These are phyloP conservation scores for Nesoenas mayeri DNA, from an alignment of 2,113 vertebrate species.

Conservation along the genomic window DNA sequence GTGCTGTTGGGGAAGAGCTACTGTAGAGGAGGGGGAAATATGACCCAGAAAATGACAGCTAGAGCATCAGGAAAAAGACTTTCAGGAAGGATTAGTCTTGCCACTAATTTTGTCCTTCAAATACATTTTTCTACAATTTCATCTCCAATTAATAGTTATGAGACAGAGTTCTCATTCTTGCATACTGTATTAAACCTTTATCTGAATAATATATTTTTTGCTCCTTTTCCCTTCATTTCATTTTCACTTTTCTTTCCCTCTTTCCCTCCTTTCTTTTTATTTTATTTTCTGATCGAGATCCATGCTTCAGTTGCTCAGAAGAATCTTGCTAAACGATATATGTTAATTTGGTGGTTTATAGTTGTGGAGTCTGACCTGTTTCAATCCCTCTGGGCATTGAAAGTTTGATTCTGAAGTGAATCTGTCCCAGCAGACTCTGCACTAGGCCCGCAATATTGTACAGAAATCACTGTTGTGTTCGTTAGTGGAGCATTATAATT, in stretches of 20 bases:
- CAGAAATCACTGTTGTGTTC: not conserved
- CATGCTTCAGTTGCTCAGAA: not conserved
- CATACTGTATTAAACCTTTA: not conserved
- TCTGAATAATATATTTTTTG: not conserved
- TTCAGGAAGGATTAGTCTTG: not conserved
- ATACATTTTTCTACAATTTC: not conserved
- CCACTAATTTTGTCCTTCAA: not conserved
- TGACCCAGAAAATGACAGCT: not conserved
- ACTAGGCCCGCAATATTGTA: accelerated
- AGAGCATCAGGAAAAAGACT: not conserved
- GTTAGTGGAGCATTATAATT: not conserved
- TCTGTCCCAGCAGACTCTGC: not conserved
- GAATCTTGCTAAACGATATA: not conserved
- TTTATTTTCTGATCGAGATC: not conserved
- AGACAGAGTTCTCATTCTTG: not conserved
- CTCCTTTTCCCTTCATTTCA: not conserved
- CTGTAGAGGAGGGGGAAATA: not conserved
- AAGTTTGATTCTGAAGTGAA: not conserved
- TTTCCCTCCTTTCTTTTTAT: too few relatives aligned
- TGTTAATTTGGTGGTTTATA: not conserved
- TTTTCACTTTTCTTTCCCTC: too few relatives aligned
- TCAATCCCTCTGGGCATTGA: not conserved
- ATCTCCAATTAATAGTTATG: not conserved
- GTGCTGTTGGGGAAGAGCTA: not conserved
- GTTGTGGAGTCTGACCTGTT: not conserved